Evolutionary conservation across 2,113 vertebrate genomes (phyloP).

Genomic region (Rhinogobius similis): DNA sequence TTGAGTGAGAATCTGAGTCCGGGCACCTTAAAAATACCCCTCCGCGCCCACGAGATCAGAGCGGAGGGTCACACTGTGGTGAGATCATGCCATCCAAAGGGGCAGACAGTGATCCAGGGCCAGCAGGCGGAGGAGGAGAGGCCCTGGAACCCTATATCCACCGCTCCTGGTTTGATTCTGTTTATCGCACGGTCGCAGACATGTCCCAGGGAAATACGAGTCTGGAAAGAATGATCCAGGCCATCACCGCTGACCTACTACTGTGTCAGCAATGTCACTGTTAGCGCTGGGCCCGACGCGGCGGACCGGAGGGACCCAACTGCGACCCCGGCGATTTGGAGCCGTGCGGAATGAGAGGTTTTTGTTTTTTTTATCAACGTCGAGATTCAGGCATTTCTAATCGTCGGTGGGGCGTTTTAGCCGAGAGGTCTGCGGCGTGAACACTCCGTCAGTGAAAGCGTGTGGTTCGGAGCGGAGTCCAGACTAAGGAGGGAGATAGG

Average conservation of each 20-base stretch:
- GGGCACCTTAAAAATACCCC: constrained; percentile 68
- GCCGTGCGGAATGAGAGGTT: too few species aligned
- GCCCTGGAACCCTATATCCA: constrained; percentile 60
- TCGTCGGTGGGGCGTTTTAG: too few species aligned
- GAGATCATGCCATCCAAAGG: constrained; percentile 69
- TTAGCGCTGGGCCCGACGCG: neutral
- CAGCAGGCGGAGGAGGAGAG: constrained; percentile 29
- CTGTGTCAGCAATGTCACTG: constrained; percentile 16
- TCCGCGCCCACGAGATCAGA: constrained; percentile 70
- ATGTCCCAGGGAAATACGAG: constrained; percentile 38
- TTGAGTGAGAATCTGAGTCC: constrained; percentile 47
- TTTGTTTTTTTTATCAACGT: neutral
- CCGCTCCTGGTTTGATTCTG: constrained; percentile 56
- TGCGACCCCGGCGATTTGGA: too few species aligned
- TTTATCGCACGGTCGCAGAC: constrained; percentile 55
- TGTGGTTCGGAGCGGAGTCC: too few species aligned
- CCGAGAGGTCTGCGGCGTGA: too few species aligned
- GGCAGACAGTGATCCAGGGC: constrained; percentile 34
- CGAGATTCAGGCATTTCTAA: too few species aligned
- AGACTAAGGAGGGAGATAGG: too few species aligned
- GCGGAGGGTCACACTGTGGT: constrained; percentile 64
- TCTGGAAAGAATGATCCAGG: constrained; percentile 56
- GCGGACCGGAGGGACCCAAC: too few species aligned
- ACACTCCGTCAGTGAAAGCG: too few species aligned
- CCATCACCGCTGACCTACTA: constrained; percentile 37